These are phyloP conservation scores for Puntigrus tetrazona DNA, from an alignment of 2,113 vertebrate species.

Conservation along the genomic window DNA sequence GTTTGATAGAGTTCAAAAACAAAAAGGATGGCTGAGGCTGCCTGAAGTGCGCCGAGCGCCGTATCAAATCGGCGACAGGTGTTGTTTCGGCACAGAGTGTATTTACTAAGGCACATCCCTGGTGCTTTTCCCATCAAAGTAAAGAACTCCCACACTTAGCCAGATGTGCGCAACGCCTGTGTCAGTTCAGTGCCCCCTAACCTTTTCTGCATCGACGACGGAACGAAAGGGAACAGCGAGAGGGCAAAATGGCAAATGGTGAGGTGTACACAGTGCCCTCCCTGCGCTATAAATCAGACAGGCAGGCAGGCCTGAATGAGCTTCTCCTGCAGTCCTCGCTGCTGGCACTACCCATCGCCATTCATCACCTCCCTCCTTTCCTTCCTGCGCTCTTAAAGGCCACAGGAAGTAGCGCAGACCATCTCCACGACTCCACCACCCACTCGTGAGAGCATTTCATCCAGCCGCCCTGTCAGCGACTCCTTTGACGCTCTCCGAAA, in stretches of 20 bases:
- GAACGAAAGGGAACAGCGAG: conserved; percentile 65
- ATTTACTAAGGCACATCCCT: background rate
- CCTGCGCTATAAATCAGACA: conserved; percentile 76
- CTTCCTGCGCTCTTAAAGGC: conserved; percentile 43
- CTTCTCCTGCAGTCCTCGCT: conserved; percentile 72
- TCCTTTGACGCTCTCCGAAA: background rate
- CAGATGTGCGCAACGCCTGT: conserved; percentile 67
- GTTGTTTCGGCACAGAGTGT: background rate
- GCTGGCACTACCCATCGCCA: conserved; percentile 74
- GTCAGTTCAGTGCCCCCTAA: conserved; percentile 69
- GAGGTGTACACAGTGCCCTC: conserved; percentile 70
- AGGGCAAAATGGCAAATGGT: conserved; percentile 72
- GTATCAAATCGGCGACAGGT: conserved; percentile 3
- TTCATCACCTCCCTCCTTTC: conserved; percentile 69
- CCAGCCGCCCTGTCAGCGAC: background rate
- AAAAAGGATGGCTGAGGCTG: background rate
- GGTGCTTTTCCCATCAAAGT: background rate
- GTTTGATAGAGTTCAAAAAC: conserved; percentile 18
- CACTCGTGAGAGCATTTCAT: conserved; percentile 47
- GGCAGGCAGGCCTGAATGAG: conserved; percentile 76
- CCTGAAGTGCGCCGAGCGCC: background rate
- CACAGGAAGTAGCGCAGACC: conserved; percentile 29
- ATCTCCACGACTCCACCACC: conserved; percentile 56
- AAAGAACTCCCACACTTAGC: conserved; percentile 17
- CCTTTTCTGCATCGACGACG: conserved; percentile 60